Evolutionary conservation across 1,140 invertebrate species (phyloP).

Genomic region (Monomorium pharaonis): DNA sequence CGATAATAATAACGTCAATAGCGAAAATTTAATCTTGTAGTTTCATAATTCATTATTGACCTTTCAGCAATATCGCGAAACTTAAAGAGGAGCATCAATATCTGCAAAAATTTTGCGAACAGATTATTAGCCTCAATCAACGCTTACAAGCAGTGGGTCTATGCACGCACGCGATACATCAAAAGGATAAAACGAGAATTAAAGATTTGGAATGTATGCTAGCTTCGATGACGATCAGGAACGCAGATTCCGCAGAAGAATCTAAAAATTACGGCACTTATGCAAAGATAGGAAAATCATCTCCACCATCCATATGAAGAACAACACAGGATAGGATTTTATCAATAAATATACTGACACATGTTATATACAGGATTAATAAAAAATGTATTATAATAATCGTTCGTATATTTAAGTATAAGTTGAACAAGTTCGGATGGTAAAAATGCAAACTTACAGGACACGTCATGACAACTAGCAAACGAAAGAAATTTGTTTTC

Average conservation of each 20-base stretch:
- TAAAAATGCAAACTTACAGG: constrained; percentile 76
- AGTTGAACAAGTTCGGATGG: constrained; percentile 71
- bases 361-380: constrained; percentile 78
- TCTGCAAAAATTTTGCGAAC: constrained; percentile 71
- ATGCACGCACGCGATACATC: constrained; percentile 69
- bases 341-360: constrained; percentile 41
- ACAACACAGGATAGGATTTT: constrained; percentile 8
- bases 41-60: constrained; percentile 14
- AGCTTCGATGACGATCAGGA: constrained; percentile 11
- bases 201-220: constrained; percentile 66
- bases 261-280: not conserved
- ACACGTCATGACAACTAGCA: constrained; percentile 80
- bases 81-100: constrained; percentile 77
- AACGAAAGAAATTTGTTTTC: constrained; percentile 76
- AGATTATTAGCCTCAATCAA: constrained; percentile 72
- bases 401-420: constrained; percentile 76
- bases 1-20: not conserved
- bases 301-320: constrained; percentile 24
- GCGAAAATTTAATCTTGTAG: constrained; percentile 34
- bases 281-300: constrained; percentile 52
- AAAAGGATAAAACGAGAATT: constrained; percentile 70
- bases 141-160: constrained; percentile 76
- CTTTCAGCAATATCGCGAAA: constrained; percentile 77
- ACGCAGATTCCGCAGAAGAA: not conserved
- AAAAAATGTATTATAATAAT: constrained; percentile 84